Conservation (phyloP, 2,888 invertebrate genomes). For the Mimas tiliae region DNA sequence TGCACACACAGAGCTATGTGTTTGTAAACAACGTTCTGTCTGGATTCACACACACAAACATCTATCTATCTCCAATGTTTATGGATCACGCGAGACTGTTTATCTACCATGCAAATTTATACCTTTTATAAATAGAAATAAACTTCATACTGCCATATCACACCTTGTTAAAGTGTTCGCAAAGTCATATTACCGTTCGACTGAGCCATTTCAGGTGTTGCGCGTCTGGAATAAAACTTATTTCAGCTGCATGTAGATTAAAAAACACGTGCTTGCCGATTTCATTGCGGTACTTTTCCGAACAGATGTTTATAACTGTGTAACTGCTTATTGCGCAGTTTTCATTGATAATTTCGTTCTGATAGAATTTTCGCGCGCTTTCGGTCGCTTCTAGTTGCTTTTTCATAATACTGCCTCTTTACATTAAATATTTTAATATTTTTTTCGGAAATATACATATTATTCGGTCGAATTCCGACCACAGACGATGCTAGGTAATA, state of each 20-base stretch:
- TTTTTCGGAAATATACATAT: no score
- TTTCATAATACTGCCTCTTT: no score
- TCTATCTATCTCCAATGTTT: background rate
- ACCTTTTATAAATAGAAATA: background rate
- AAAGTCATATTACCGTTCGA: background rate
- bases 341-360: constrained; percentile 9
- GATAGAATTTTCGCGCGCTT: background rate
- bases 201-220: background rate
- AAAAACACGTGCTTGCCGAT: constrained; percentile 12
- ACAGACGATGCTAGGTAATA: no score
- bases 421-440: background rate
- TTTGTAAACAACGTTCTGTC: constrained; percentile 1
- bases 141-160: background rate
- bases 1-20: constrained; percentile 1
- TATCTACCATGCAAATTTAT: background rate
- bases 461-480: no score
- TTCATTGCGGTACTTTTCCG: constrained; percentile 24
- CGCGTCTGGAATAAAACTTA: background rate
- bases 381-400: background rate
- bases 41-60: constrained; percentile 1
- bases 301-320: constrained; percentile 6
- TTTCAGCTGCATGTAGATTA: background rate
- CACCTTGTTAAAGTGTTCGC: background rate
- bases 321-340: constrained; percentile 18
- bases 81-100: constrained; percentile 4